Evolutionary conservation across 2,888 invertebrate genomes (phyloP).

Genomic region (Esperia sulphurella): DNA sequence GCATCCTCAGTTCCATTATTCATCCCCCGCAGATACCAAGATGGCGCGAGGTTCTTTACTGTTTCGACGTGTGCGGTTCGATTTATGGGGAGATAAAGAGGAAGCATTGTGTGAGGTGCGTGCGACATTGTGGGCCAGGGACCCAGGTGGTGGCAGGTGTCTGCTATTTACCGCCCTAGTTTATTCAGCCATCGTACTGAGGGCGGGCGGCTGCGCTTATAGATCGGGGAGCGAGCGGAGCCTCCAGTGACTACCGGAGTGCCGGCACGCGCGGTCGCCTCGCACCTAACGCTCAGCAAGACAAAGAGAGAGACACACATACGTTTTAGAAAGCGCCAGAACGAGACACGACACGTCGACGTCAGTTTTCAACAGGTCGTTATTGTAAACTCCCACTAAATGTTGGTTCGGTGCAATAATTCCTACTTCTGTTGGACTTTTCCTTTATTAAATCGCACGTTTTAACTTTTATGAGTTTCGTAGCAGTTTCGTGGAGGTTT

Average conservation of each 20-base stretch:
- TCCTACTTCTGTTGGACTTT: slow-evolving; percentile 51
- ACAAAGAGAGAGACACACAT: slow-evolving; percentile 50
- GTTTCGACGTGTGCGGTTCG: slow-evolving; percentile 21
- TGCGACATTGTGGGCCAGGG: background rate
- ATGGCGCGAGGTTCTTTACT: slow-evolving; percentile 8
- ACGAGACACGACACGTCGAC: slow-evolving; percentile 47
- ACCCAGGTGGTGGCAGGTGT: slow-evolving; percentile 52
- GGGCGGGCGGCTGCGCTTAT: slow-evolving; percentile 61
- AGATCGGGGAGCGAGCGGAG: slow-evolving; percentile 53
- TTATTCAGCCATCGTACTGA: slow-evolving; percentile 49
- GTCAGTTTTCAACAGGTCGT: slow-evolving; percentile 75
- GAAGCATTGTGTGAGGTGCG: slow-evolving; percentile 8
- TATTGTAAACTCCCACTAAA: slow-evolving; percentile 68
- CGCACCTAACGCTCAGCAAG: slow-evolving; percentile 27
- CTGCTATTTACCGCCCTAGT: slow-evolving; percentile 67
- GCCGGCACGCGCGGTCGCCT: slow-evolving; percentile 66
- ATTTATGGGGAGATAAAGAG: slow-evolving; percentile 26
- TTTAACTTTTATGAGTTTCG: slow-evolving; percentile 48
- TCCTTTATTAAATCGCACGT: slow-evolving; percentile 39
- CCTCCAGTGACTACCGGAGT: slow-evolving; percentile 63
- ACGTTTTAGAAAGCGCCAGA: slow-evolving; percentile 41
- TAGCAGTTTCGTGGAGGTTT: slow-evolving; percentile 11
- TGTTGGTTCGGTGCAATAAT: slow-evolving; percentile 68
- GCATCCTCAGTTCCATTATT: background rate
- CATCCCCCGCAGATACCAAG: background rate